phyloP scores from a whole-genome alignment of 35 echinoderm and acorn worm genomes.

The Nesometra sesokonis region DNA sequence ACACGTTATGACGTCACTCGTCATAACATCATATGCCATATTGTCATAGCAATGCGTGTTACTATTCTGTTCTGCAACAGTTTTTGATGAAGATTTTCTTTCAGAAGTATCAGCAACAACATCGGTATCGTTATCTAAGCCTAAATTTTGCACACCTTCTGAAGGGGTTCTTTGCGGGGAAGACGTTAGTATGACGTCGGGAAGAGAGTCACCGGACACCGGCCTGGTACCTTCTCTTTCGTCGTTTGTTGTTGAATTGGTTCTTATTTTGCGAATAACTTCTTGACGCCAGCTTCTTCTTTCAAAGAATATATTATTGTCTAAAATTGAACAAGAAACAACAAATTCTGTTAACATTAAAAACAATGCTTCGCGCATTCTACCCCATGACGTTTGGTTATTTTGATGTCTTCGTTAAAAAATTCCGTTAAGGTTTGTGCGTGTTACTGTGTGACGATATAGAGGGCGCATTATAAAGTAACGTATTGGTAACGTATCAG shows the following conservation, averaged over 20 bases:
- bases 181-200: not conserved
- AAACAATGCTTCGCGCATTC: not conserved
- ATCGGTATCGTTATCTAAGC: not conserved
- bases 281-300: conserved; percentile 19
- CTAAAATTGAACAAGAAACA: not conserved
- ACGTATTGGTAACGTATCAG: too few species aligned
- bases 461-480: too few species aligned
- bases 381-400: too few species aligned
- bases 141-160: not conserved
- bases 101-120: not conserved
- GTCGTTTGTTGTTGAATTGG: not conserved
- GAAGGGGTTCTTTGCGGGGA: not conserved
- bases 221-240: not conserved
- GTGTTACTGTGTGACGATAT: too few species aligned
- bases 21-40: not conserved
- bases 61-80: not conserved
- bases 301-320: conserved; percentile 22
- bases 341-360: not conserved
- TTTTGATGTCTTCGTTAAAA: too few species aligned
- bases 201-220: not conserved
- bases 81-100: not conserved
- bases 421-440: too few species aligned
- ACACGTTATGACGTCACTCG: too few species aligned
- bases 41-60: not conserved
- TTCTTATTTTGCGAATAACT: not conserved